These are phyloP conservation scores for Platyrinchus mystaceus DNA, from an alignment of 2,797 vertebrate species.

Conservation along the genomic window DNA sequence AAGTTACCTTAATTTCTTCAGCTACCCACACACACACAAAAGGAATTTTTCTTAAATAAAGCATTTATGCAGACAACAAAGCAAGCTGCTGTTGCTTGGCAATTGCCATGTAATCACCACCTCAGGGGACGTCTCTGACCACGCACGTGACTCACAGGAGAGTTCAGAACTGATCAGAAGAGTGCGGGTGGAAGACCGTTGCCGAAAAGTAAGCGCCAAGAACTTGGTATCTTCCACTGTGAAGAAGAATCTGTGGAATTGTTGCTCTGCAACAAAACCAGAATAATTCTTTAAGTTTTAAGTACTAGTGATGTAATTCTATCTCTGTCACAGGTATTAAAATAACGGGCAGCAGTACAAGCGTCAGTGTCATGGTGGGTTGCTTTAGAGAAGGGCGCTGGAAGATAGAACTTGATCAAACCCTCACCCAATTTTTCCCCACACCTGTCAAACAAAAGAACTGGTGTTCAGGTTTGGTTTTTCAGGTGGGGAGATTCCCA, in stretches of 20 bases:
- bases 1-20: not conserved
- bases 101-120: not conserved
- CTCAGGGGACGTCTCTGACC: not conserved
- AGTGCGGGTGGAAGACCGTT: conserved; percentile 89
- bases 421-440: not conserved
- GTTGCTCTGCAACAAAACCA: conserved; percentile 40
- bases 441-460: not conserved
- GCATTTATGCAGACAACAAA: not conserved
- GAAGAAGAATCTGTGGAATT: conserved; percentile 44
- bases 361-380: accelerated
- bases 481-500: not conserved
- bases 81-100: not conserved
- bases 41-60: not conserved
- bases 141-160: not conserved
- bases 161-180: conserved; percentile 77
- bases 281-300: not conserved
- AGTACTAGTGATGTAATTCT: not conserved
- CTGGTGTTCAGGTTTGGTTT: not conserved
- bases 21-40: not conserved
- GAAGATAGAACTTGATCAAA: not conserved
- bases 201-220: conserved; percentile 94
- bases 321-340: not conserved
- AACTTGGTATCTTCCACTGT: conserved; percentile 89
- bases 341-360: not conserved
- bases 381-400: not conserved